Evolutionary conservation across 2,113 vertebrate genomes (phyloP).

Genomic region (Hoplias malabaricus): DNA sequence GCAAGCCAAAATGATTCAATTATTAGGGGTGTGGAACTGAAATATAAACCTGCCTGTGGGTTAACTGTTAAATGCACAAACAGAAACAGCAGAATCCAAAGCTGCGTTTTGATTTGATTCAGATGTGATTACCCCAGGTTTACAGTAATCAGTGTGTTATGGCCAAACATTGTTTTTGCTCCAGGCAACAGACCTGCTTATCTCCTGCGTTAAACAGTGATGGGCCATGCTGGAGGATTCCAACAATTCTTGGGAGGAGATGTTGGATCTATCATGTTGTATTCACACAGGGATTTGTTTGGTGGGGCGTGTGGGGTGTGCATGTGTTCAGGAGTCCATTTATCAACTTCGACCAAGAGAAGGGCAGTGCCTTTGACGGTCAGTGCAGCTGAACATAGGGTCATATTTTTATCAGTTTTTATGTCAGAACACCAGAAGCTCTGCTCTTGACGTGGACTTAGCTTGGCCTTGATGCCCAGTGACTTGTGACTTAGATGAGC

Average conservation of each 20-base stretch:
- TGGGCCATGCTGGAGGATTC: slow-evolving; percentile 56
- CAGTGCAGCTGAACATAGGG: no score
- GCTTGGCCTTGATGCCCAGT: no score
- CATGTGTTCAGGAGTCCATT: neutral
- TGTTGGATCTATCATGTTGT: slow-evolving; percentile 14
- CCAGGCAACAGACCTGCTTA: slow-evolving; percentile 24
- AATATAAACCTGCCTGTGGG: neutral
- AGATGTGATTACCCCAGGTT: neutral
- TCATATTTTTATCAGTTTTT: no score
- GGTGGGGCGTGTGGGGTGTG: neutral
- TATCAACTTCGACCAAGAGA: no score
- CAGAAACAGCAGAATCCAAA: neutral
- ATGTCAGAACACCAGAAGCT: no score
- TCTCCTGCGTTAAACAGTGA: slow-evolving; percentile 20
- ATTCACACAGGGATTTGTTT: slow-evolving; percentile 8
- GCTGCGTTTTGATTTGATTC: no score
- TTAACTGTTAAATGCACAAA: neutral
- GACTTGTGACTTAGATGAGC: no score
- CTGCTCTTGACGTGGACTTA: no score
- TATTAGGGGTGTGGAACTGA: neutral
- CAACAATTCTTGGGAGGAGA: slow-evolving; percentile 53
- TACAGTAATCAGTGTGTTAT: slow-evolving; percentile 5
- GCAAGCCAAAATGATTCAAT: neutral
- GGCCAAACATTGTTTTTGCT: slow-evolving; percentile 26
- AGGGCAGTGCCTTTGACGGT: no score